A percentile compares a stretch with the other conserved stretches of the same genome.
Evolutionary conservation across 2,113 vertebrate species (phyloP).

Genomic region (Ia io): DNA sequence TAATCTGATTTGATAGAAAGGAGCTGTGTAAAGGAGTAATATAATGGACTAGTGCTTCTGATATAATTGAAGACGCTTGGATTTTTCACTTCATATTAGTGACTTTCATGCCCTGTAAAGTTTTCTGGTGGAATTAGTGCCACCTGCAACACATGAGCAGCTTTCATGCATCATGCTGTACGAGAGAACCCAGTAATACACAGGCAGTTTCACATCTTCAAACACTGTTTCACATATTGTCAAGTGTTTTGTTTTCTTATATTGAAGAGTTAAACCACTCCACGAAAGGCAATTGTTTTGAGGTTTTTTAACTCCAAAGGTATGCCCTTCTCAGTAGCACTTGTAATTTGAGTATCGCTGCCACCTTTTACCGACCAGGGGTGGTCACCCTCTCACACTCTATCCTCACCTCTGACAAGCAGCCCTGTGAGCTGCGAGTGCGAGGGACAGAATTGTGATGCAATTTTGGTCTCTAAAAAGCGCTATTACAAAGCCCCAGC

Average conservation of each 20-base stretch:
- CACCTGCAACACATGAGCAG: conserved; percentile 54
- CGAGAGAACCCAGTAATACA: conserved; percentile 34
- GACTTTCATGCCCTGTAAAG: conserved; percentile 75
- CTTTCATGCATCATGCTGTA: conserved; percentile 46
- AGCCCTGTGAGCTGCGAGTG: background rate
- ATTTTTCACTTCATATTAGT: conserved; percentile 77
- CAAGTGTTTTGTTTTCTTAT: conserved; percentile 61
- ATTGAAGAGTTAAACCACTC: conserved; percentile 67
- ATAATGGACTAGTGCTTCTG: conserved; percentile 57
- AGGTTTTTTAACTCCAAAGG: background rate
- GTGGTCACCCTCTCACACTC: too few species aligned
- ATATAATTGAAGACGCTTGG: conserved; percentile 77
- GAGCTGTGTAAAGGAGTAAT: conserved; percentile 68
- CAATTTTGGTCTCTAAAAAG: background rate
- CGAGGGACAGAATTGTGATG: background rate
- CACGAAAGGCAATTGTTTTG: background rate
- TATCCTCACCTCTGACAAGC: background rate
- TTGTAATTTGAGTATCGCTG: too few species aligned
- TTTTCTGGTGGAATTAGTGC: conserved; percentile 76
- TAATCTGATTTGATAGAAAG: conserved; percentile 77
- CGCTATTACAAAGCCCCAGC: background rate
- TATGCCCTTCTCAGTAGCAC: background rate
- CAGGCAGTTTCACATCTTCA: conserved; percentile 74
- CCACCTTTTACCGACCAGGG: background rate
- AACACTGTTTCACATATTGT: conserved; percentile 68